A percentile compares a stretch with the other conserved stretches of the same genome.
These are phyloP conservation scores for Acronicta aceris DNA, from an alignment of 2,888 invertebrate genomes.

Conservation along the genomic window DNA sequence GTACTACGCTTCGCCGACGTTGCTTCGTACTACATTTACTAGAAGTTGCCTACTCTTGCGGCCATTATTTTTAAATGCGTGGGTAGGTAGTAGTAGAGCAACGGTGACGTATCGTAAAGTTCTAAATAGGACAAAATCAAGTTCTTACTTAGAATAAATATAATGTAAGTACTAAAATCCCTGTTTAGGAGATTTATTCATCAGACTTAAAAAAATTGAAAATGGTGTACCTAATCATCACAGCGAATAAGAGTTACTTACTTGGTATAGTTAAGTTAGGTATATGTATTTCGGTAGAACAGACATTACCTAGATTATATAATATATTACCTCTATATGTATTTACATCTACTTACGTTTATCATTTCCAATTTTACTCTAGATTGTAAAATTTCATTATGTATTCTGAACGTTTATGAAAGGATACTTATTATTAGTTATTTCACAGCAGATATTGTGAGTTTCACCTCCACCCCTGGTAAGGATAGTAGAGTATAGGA, in stretches of 20 bases:
- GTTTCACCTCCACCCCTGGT: slow-evolving; percentile 32
- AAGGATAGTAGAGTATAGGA: slow-evolving; percentile 50
- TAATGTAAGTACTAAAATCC: no score
- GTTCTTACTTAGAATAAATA: no score
- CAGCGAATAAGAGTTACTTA: no score
- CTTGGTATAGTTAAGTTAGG: no score
- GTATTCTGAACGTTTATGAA: slow-evolving; percentile 29
- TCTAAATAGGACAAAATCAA: no score
- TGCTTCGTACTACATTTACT: slow-evolving; percentile 68
- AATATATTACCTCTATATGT: no score
- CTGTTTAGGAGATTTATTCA: no score
- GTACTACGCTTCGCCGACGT: slow-evolving; percentile 67
- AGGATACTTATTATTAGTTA: slow-evolving; percentile 39
- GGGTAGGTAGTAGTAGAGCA: slow-evolving; percentile 18
- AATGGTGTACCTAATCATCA: no score
- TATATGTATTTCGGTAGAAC: no score
- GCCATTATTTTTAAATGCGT: slow-evolving; percentile 50
- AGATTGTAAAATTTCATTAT: slow-evolving; percentile 10
- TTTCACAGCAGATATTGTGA: slow-evolving; percentile 31
- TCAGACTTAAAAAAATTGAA: no score
- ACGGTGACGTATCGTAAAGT: slow-evolving; percentile 1
- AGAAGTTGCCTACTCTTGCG: slow-evolving; percentile 56
- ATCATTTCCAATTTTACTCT: neutral
- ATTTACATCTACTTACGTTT: no score
- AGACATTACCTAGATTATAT: no score